A percentile compares a stretch with the other conserved stretches of the same genome.
Evolutionary conservation across 2,113 vertebrate genomes (phyloP).

Genomic region (Phyllostomus hastatus): DNA sequence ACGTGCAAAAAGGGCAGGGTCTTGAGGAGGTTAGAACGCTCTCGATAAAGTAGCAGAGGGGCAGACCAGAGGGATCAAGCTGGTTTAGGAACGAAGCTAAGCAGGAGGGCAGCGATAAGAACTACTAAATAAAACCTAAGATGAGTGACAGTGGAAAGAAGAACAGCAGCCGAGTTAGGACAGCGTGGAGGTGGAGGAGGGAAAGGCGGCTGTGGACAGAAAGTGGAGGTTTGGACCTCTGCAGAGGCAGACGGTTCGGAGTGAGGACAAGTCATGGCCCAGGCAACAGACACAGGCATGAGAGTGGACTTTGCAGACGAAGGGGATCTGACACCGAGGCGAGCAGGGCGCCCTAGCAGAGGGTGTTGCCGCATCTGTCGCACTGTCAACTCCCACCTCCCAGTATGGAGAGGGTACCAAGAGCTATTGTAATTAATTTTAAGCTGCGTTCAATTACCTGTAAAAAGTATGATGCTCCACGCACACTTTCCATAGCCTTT

Average conservation of each 20-base stretch:
- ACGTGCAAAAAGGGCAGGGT: no score
- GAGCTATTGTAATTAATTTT: not conserved
- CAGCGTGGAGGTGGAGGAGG: not conserved
- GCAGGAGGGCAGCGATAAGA: not conserved
- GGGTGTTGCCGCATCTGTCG: fast-evolving
- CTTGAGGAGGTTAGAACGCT: not conserved
- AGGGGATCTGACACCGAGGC: not conserved
- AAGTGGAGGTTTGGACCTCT: not conserved
- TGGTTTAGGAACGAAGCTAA: not conserved
- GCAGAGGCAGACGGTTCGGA: not conserved
- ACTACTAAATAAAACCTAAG: not conserved
- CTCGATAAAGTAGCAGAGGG: not conserved
- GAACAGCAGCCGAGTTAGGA: not conserved
- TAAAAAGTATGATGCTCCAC: conserved; percentile 99
- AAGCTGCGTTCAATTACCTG: conserved; percentile 83
- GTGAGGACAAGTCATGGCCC: not conserved
- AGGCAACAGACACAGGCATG: not conserved
- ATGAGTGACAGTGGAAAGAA: not conserved
- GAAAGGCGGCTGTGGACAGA: not conserved
- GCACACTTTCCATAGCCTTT: conserved; percentile 97
- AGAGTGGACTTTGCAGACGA: not conserved
- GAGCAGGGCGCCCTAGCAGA: not conserved
- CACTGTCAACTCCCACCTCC: not conserved
- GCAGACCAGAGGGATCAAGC: not conserved
- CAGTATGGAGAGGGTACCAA: not conserved